phyloP scores from a whole-genome alignment of 37 sponge, comb jelly and placozoan genomes.

The Lycopodina hypogea region DNA sequence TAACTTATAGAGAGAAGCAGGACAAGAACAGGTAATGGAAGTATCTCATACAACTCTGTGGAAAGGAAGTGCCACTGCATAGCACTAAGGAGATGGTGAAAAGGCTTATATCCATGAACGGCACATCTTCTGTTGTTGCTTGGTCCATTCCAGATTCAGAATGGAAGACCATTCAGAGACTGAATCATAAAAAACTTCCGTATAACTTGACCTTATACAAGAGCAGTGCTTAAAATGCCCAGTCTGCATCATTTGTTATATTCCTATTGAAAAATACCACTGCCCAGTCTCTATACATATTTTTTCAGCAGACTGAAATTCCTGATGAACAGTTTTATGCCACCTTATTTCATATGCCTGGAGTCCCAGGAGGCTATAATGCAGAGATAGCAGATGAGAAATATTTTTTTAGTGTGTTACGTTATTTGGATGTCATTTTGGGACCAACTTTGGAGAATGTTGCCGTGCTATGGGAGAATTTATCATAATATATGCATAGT shows the following conservation, averaged over 20 bases:
- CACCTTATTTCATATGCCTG: no score
- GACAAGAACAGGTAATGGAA: slow-evolving; percentile 22
- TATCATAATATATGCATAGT: slow-evolving; percentile 7
- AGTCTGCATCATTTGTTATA: not conserved
- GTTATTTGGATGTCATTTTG: not conserved
- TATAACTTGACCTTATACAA: not conserved
- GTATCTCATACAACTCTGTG: slow-evolving; percentile 52
- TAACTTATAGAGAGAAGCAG: no score
- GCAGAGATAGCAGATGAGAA: not conserved
- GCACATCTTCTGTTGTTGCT: no score
- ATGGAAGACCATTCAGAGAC: not conserved
- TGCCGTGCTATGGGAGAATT: not conserved
- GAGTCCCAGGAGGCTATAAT: no score
- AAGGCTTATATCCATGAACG: no score
- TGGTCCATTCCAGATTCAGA: not conserved
- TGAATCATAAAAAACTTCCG: not conserved
- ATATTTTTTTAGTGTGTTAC: slow-evolving; percentile 5
- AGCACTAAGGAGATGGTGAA: no score
- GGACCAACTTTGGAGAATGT: not conserved
- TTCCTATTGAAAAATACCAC: not conserved
- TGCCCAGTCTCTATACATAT: no score
- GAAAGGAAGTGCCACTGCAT: slow-evolving; percentile 56
- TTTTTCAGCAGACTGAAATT: not conserved
- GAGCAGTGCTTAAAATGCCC: slow-evolving; percentile 11
- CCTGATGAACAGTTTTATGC: no score